Base-by-base conservation (phyloP, 2,797 vertebrate genomes). In the Pangasius larnaudii region DNA sequence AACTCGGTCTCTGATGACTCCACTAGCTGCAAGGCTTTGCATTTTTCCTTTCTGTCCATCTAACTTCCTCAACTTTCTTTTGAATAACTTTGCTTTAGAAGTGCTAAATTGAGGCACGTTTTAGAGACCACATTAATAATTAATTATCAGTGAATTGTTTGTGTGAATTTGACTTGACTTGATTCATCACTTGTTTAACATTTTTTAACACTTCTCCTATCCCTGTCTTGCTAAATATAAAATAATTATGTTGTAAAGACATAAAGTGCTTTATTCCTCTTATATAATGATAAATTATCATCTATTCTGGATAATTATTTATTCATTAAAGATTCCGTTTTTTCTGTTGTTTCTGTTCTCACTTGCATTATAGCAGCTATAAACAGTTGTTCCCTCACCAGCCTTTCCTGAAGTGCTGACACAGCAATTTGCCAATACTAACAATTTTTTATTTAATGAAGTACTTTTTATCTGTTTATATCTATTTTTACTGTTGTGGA, bases 1-100 rank as follows among this genome's bases (percentile, higher is more conserved):
- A 95, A 94, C 67, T 30, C 63, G 65, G 87, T n/a, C 36, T 83
- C 56, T 61, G 16, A 61, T 61, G 42, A 75, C 11, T 87, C 69
- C 42, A 53, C 61, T 49, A 77, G 10, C 87, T 88, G 5, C 86
- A 69, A 79, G 51, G 51, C 24, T 69, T 58, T 24, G 65, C 22
- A 16, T 30, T 84, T 53, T 67, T 56, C 27, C 42, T 67, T 27
- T 33, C 49, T 36, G 24, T 30, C 19, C 18, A 3, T 65, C 39
- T 61, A n/a, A 61, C 11, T 33, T 30, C 4, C 36, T n/a, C n/a
- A 6, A 11, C 9, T n/a, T 67, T 18, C 61, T 51, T 24, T 53
- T 51, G 63, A 69, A 51, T 84, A 33, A 84, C 42, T 33, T 59
- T 13, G 3, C 22, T 39, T 59, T 36, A 14, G 49, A 33, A 19